A percentile compares a stretch with the other conserved stretches of the same genome.
phyloP scores from a whole-genome alignment of 35 echinoderm and acorn worm species.

The Ophiothrix spiculata region DNA sequence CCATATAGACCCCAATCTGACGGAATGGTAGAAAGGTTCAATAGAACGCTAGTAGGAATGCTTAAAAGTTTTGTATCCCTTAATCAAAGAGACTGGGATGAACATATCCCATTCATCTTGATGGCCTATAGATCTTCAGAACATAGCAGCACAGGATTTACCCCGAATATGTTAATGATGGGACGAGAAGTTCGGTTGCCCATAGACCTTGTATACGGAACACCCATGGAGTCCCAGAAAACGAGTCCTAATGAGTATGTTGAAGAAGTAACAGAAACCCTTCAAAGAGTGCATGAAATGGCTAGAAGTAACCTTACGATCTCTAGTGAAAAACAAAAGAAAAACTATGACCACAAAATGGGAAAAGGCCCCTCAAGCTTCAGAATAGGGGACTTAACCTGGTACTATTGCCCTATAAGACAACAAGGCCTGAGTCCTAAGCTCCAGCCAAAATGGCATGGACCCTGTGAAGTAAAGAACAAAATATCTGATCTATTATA shows the following conservation, averaged over 20 bases:
- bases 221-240: not conserved
- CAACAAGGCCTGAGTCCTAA: no score
- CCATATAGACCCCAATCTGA: not conserved
- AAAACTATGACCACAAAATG: not conserved
- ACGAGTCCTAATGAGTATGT: not conserved
- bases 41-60: constrained; percentile 29
- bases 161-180: constrained; percentile 31
- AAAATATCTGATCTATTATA: no score
- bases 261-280: not conserved
- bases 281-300: not conserved
- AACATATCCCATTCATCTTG: constrained; percentile 17
- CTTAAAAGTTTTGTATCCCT: not conserved
- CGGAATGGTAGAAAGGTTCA: constrained; percentile 29
- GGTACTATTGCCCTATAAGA: no score
- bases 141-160: constrained; percentile 27
- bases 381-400: no score
- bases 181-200: constrained; percentile 34
- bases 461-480: no score
- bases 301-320: not conserved
- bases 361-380: no score
- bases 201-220: constrained; percentile 14
- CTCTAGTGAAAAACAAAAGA: not conserved
- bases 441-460: no score
- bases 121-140: constrained; percentile 32
- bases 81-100: constrained; percentile 55